Conservation (phyloP, 1,140 invertebrate species). For the Cydia fagiglandana region DNA sequence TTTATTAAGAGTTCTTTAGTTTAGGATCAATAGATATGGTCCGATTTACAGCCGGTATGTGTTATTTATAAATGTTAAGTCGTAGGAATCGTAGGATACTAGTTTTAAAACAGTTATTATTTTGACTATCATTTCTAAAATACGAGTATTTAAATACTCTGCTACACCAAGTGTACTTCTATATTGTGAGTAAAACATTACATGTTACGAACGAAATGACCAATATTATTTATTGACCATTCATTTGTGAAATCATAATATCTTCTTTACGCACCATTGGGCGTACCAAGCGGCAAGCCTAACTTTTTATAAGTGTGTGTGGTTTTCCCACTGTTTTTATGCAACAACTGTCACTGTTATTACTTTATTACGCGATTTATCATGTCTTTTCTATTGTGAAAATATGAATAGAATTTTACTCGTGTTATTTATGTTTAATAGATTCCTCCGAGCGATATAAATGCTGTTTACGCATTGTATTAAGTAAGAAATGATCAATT, state of each 20-base stretch:
- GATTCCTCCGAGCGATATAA: no score
- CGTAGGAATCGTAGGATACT: no score
- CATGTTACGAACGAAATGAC: not conserved
- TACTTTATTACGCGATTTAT: not conserved
- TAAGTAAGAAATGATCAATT: no score
- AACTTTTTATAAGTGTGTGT: not conserved
- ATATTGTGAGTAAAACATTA: not conserved
- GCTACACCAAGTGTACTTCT: not conserved
- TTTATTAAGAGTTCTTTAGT: no score
- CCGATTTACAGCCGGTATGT: no score
- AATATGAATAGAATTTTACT: not conserved
- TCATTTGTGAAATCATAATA: conserved; percentile 18
- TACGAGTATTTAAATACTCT: no score
- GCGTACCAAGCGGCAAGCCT: not conserved
- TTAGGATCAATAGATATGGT: no score
- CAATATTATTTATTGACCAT: not conserved
- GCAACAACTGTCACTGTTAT: not conserved
- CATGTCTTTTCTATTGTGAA: not conserved
- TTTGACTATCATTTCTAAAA: no score
- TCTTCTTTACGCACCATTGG: conserved; percentile 12
- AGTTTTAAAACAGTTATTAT: no score
- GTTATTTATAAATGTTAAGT: no score
- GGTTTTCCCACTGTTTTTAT: not conserved
- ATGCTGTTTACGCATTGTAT: no score
- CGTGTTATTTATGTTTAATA: no score